These are phyloP conservation scores for Oryctes rhinoceros DNA, from an alignment of 1,140 invertebrate species.

Conservation along the genomic window DNA sequence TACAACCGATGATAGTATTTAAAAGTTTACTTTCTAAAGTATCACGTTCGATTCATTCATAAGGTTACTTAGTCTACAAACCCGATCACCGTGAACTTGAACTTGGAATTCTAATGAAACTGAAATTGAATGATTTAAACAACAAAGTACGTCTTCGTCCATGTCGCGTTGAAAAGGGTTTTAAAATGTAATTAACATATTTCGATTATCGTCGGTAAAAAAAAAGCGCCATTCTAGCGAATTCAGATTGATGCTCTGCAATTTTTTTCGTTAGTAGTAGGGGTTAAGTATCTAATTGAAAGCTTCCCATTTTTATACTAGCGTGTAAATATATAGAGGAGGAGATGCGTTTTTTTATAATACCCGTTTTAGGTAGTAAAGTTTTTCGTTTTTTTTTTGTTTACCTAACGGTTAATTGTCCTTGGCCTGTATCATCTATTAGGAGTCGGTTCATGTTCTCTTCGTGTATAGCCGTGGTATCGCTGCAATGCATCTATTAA, in stretches of 20 bases:
- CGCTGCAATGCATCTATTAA: conserved; percentile 10
- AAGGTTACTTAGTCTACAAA: conserved; percentile 49
- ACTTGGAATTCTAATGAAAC: conserved; percentile 60
- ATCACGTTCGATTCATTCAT: conserved; percentile 55
- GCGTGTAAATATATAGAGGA: not conserved
- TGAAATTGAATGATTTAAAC: conserved; percentile 48
- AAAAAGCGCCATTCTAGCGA: too few species aligned
- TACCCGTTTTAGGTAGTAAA: conserved; percentile 6
- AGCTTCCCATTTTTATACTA: not conserved
- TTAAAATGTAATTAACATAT: not conserved
- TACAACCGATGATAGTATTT: conserved; percentile 33
- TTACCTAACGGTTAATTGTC: conserved; percentile 53
- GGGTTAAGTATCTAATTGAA: too few species aligned
- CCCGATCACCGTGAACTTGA: conserved; percentile 60
- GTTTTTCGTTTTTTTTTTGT: conserved; percentile 23
- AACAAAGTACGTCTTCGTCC: not conserved
- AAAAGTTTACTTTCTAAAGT: conserved; percentile 51
- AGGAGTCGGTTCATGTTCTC: conserved; percentile 43
- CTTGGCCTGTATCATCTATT: conserved; percentile 52
- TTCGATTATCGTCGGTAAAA: not conserved
- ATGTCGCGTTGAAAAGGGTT: not conserved
- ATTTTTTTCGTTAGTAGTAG: too few species aligned
- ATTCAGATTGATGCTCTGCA: too few species aligned
- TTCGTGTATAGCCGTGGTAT: conserved; percentile 5
- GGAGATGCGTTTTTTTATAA: not conserved